These are phyloP conservation scores for Cephalopholis sonnerati DNA, from an alignment of 2,113 vertebrate genomes.

Conservation along the genomic window DNA sequence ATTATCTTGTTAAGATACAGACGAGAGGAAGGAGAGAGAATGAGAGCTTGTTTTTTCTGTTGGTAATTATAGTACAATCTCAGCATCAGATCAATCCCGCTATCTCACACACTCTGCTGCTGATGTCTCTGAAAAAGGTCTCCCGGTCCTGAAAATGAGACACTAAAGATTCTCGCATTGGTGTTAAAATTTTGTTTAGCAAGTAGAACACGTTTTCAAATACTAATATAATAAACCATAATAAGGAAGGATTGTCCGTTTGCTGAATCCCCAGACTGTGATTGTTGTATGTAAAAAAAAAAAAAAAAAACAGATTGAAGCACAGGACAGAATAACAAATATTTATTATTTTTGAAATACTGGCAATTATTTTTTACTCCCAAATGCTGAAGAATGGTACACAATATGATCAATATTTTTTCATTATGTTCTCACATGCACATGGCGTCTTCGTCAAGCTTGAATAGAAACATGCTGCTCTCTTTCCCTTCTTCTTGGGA, in stretches of 20 bases:
- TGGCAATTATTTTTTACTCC: neutral
- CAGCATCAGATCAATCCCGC: slow-evolving; percentile 51
- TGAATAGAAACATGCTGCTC: slow-evolving; percentile 25
- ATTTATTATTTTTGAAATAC: slow-evolving; percentile 28
- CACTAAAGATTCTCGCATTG: slow-evolving; percentile 2
- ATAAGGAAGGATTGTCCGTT: neutral
- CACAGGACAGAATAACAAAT: neutral
- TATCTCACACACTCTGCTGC: neutral
- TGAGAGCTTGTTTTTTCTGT: slow-evolving; percentile 31
- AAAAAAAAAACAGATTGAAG: neutral
- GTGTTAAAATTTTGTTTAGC: slow-evolving; percentile 41
- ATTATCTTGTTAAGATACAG: slow-evolving; percentile 51
- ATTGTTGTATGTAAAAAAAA: neutral
- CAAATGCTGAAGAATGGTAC: neutral
- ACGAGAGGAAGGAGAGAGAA: neutral
- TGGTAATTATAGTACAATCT: slow-evolving; percentile 52
- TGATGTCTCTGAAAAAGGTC: slow-evolving; percentile 7
- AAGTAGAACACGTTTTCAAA: slow-evolving; percentile 8
- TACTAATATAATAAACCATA: slow-evolving; percentile 20
- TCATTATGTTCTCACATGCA: neutral
- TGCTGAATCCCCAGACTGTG: slow-evolving; percentile 4
- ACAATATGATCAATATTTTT: slow-evolving; percentile 29
- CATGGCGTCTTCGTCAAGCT: slow-evolving; percentile 6
- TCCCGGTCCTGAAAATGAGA: slow-evolving; percentile 32
- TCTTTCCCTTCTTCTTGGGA: neutral